A percentile compares a stretch with the other conserved stretches of the same genome.
Evolutionary conservation across 2,888 invertebrate species (phyloP).

Genomic region (Pristionchus arcanus): DNA sequence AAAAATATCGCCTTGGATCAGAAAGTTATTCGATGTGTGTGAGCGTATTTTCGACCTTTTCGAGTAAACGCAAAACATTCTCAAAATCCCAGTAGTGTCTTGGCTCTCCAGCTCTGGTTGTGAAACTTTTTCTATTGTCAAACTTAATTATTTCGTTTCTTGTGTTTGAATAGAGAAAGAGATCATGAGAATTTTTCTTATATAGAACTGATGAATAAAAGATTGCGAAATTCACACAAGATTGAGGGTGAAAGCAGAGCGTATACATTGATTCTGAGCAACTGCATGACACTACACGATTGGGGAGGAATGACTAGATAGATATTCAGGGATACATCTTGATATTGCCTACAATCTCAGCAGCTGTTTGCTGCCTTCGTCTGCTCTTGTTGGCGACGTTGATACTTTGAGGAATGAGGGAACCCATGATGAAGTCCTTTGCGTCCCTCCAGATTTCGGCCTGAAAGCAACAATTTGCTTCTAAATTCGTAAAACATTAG

Average conservation of each 20-base stretch:
- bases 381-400: conserved; percentile 68
- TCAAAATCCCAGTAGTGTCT: conserved; percentile 46
- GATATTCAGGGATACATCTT: conserved; percentile 63
- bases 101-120: conserved; percentile 29
- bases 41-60: conserved; percentile 45
- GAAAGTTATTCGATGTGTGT: conserved; percentile 14
- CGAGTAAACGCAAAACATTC: conserved; percentile 45
- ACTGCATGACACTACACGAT: conserved; percentile 43
- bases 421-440: conserved; percentile 73
- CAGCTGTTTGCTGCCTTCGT: conserved; percentile 60
- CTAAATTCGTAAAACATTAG: background rate
- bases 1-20: conserved; percentile 17
- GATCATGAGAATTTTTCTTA: conserved; percentile 6
- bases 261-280: background rate
- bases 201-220: conserved; percentile 36
- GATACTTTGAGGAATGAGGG: conserved; percentile 74
- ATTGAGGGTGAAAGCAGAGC: conserved; percentile 26
- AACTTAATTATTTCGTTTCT: conserved; percentile 12
- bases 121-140: background rate
- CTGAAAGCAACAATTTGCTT: conserved; percentile 56
- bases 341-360: conserved; percentile 67
- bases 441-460: conserved; percentile 76
- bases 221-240: background rate
- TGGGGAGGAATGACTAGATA: background rate
- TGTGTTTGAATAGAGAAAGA: conserved; percentile 13